These are phyloP conservation scores for Psettodes erumei DNA, from an alignment of 2,113 vertebrate genomes.

Conservation along the genomic window DNA sequence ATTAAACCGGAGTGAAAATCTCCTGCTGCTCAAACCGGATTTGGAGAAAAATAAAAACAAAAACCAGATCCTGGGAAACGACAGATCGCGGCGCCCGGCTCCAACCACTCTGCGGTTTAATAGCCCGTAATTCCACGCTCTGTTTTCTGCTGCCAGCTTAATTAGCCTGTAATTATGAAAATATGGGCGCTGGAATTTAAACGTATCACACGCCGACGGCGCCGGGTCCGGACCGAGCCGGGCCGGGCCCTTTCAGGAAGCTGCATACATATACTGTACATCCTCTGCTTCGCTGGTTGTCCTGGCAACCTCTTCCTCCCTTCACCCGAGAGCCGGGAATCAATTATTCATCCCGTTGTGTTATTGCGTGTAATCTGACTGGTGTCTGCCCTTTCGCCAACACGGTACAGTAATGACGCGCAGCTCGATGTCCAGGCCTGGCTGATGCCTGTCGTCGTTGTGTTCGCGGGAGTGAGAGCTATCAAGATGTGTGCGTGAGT, in stretches of 20 bases:
- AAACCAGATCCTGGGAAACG: background rate
- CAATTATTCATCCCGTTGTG: slow-evolving; percentile 74
- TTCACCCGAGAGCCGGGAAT: slow-evolving; percentile 41
- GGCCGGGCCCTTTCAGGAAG: background rate
- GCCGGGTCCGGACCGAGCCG: background rate
- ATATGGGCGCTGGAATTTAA: slow-evolving; percentile 37
- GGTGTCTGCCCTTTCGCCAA: slow-evolving; percentile 35
- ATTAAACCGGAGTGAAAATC: slow-evolving; percentile 10
- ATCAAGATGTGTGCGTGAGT: background rate
- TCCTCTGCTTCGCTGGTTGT: slow-evolving; percentile 54
- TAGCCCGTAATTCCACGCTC: slow-evolving; percentile 33
- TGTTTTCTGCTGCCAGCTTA: slow-evolving; percentile 32
- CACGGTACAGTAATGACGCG: slow-evolving; percentile 26
- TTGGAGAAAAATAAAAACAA: background rate
- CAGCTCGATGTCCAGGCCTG: slow-evolving; percentile 13
- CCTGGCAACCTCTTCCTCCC: slow-evolving; percentile 61
- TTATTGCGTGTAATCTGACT: slow-evolving; percentile 62
- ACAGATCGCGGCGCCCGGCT: background rate
- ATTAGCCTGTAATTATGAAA: slow-evolving; percentile 43
- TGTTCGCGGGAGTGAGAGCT: too few species aligned
- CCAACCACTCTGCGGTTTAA: slow-evolving; percentile 31
- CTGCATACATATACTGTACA: too few species aligned
- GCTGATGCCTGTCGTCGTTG: too few species aligned
- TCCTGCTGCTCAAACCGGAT: background rate
- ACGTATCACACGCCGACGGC: slow-evolving; percentile 12